Evolutionary conservation across 2,888 invertebrate genomes (phyloP), one percentile per base, ranked within the genome.

Genomic region (Macrostomum cliftonense): DNA sequence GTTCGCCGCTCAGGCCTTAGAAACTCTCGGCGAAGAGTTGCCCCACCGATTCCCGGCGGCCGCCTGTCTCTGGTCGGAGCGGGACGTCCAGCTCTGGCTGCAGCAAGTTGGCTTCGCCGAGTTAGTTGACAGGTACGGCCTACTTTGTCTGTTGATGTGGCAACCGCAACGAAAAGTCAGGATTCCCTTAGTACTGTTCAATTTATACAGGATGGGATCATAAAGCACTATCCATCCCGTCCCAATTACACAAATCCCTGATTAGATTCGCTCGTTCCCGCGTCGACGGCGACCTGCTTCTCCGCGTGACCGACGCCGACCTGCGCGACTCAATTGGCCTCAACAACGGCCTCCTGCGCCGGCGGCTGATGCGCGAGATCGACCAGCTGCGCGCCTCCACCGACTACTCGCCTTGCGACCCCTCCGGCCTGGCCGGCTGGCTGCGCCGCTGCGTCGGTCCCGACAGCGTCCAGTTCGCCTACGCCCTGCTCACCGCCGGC

Each of bases 41-140:
- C 95, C 95, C 0, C 93, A 97, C 70, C 93, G 91, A 67, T 73
- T 97, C 50, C 95, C 95, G 0, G 28, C 28, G 28, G 28, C 28
- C 28, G 28, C 28, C 28, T 28, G 28, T 28, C 76, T 93, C 9
- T 97, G 97, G 97, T 88, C 88, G 0, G 81, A 81, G 17, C 86
- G 86, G 68, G 95, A 97, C 68, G 95, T 97, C 0, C 77, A 82
- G 58, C 89, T 93, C 72, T 97, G 95, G 95, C 87, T 97, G 1
- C 87, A 86, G 65, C 93, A 95, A 76, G 72, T 73, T 49, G 39
- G 53, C 19, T 19, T 52, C 52, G 45, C 39, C 17, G 16, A 43
- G 37, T 1, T 19, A 37, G 28, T 28, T 9, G 28, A 28, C 28
- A 28, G 28, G 28, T 28, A 9, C 4, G 28, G 28, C n/a, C n/a